Evolutionary conservation across 2,888 invertebrate species (phyloP).

Genomic region (Drosophila setosimentum): DNA sequence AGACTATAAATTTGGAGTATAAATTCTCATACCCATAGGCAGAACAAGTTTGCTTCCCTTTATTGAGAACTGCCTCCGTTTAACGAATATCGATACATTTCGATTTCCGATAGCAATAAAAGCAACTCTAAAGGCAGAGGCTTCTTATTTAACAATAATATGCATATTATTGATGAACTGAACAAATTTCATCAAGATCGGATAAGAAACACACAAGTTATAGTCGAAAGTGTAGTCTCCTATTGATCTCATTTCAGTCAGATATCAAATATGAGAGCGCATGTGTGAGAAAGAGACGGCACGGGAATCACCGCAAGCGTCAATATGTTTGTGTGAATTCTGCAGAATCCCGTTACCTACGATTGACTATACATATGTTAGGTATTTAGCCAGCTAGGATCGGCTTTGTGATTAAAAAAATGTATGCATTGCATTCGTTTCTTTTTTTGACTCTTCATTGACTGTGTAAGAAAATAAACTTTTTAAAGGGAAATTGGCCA

Average conservation of each 20-base stretch:
- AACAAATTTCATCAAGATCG: not conserved
- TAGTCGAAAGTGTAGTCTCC: not conserved
- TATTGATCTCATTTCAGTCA: not conserved
- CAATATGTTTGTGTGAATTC: not conserved
- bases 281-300: not conserved
- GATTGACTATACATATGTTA: too few species aligned
- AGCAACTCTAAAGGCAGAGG: not conserved
- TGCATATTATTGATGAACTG: rapidly evolving
- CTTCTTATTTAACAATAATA: not conserved
- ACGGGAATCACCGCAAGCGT: not conserved
- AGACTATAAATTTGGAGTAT: not conserved
- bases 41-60: not conserved
- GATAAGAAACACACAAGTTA: not conserved
- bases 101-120: not conserved
- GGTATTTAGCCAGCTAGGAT: too few species aligned
- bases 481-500: too few species aligned
- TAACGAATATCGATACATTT: not conserved
- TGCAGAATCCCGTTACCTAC: not conserved
- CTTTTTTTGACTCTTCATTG: too few species aligned
- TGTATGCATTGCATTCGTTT: too few species aligned
- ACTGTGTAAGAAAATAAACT: too few species aligned
- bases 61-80: not conserved
- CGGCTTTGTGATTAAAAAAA: too few species aligned
- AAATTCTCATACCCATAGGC: too few species aligned
- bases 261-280: not conserved